Base-by-base conservation (phyloP, 2,888 invertebrate genomes). In the Malthinus flaveolus region DNA sequence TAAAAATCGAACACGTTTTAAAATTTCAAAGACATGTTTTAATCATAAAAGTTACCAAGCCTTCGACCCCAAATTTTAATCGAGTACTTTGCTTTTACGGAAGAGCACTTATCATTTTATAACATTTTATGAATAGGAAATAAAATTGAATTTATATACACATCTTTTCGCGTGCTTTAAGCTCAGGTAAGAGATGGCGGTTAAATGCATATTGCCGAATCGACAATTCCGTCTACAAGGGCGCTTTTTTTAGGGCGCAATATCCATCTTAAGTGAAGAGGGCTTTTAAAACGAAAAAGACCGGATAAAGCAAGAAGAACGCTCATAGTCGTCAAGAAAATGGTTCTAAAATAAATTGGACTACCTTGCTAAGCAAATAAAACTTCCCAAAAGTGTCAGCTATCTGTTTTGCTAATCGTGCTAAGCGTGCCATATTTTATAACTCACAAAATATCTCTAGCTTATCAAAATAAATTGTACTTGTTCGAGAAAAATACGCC, bases 361-460 rank as follows among this genome's bases (percentile, higher is more conserved):
- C 32, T 49, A 49, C 55, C 49, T 36, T 44, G 48, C 32, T 42
- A 49, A 34, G 55, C 55, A 55, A 55, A 55, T 55, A 55, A 55
- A 55, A 49, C 44, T 52, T 23, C 23, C 32, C 36, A 39, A 35
- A 48, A 55, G 55, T 55, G 55, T 55, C 48, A 35, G 55, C 55
- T 49, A 55, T 55, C 49, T 55, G 49, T 49, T 55, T 44, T 32
- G 23, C 48, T 55, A 55, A 55, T 49, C 49, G 48, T 49, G 47
- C 44, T 44, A 31, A 55, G 35, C 42, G 34, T 12, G 36, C 37
- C 39, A 48, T 49, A 48, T 55, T 49, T 55, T 45, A 55, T 32
- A 33, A 32, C 11, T 31, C 32, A 12, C 9, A 32, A 11, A 46
- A 46, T 11, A 32, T 45, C 45, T 32, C 45, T 11, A 11, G 12